A percentile compares a stretch with the other conserved stretches of the same genome.
Conservation (phyloP, 1,140 invertebrate species). For the Drosophila nigromelanica region DNA sequence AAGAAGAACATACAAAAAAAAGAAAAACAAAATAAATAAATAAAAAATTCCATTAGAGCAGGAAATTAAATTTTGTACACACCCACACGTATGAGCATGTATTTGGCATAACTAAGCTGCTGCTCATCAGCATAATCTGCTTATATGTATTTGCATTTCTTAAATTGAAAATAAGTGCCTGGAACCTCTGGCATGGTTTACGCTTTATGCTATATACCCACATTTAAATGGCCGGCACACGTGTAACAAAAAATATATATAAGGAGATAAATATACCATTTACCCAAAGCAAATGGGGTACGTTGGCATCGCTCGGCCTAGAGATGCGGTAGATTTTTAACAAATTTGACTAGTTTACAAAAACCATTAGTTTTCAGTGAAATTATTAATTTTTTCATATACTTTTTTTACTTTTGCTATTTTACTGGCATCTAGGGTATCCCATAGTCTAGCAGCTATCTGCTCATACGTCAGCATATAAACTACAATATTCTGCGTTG, state of each 20-base stretch:
- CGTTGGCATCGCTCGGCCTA: not conserved
- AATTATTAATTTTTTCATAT: no score
- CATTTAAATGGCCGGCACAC: conserved; percentile 21
- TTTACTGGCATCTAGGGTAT: not conserved
- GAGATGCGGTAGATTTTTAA: not conserved
- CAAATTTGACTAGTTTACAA: not conserved
- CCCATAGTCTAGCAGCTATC: not conserved
- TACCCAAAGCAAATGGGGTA: not conserved
- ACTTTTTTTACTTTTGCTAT: no score
- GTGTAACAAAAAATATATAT: conserved; percentile 11
- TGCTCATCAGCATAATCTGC: conserved; percentile 43
- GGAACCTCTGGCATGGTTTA: not conserved
- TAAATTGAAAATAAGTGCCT: conserved; percentile 39
- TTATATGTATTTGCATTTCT: conserved; percentile 38
- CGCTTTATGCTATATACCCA: conserved; percentile 7
- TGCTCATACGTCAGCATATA: conserved; percentile 27
- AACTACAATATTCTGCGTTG: conserved; percentile 59
- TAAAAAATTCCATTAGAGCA: conserved; percentile 16
- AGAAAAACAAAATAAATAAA: conserved; percentile 28
- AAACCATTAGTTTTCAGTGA: no score
- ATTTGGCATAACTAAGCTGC: conserved; percentile 26
- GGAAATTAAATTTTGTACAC: conserved; percentile 30
- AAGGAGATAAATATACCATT: not conserved
- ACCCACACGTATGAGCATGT: conserved; percentile 1
- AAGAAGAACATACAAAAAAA: not conserved